Conservation (phyloP, 1,140 invertebrate genomes). For the Ceratosolen solmsi region DNA sequence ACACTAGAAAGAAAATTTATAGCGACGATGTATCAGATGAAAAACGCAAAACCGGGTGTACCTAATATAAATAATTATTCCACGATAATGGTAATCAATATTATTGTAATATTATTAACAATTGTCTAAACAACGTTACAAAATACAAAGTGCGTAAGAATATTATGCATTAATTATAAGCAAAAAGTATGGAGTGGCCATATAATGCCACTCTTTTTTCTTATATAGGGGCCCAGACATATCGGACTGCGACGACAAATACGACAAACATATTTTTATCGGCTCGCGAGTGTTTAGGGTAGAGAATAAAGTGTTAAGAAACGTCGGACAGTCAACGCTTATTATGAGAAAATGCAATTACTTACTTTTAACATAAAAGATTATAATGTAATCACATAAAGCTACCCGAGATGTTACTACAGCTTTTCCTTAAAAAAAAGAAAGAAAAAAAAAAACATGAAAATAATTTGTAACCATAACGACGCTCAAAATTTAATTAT, state of each 20-base stretch:
- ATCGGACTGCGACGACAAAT: slow-evolving; percentile 55
- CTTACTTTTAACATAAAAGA: neutral
- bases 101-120: slow-evolving; percentile 37
- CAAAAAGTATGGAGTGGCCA: slow-evolving; percentile 24
- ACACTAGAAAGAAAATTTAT: slow-evolving; percentile 56
- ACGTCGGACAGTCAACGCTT: slow-evolving; percentile 22
- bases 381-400: no score
- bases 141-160: slow-evolving; percentile 28
- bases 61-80: slow-evolving; percentile 52
- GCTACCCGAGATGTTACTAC: no score
- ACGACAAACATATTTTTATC: slow-evolving; percentile 50
- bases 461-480: neutral
- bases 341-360: neutral
- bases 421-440: no score
- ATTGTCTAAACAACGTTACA: slow-evolving; percentile 38
- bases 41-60: slow-evolving; percentile 53
- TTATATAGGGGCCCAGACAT: slow-evolving; percentile 59
- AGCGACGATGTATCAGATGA: slow-evolving; percentile 52
- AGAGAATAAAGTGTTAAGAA: slow-evolving; percentile 24
- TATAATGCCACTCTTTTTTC: slow-evolving; percentile 40
- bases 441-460: no score
- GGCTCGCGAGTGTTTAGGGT: slow-evolving; percentile 25
- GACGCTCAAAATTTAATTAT: neutral
- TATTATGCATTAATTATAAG: slow-evolving; percentile 41
- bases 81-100: slow-evolving; percentile 36